Evolutionary conservation across 2,113 vertebrate genomes (phyloP).

Genomic region (Zosterops japonicus): DNA sequence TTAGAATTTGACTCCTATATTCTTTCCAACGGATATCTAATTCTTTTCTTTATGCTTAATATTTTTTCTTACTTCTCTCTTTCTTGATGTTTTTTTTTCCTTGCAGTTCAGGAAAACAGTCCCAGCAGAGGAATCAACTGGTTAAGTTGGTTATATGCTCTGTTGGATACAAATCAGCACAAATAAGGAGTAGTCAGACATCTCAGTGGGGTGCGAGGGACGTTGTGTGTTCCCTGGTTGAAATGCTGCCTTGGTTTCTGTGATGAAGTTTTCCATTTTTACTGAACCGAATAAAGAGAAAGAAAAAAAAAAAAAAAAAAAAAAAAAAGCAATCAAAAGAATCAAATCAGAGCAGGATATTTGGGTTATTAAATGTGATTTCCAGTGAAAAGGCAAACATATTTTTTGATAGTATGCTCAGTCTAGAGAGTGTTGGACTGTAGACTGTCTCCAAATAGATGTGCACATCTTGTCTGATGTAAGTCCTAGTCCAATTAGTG

Average conservation of each 20-base stretch:
- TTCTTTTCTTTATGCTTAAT: background rate
- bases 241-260: background rate
- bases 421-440: background rate
- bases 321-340: background rate
- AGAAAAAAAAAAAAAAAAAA: background rate
- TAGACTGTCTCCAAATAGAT: background rate
- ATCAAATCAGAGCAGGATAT: background rate
- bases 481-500: background rate
- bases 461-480: background rate
- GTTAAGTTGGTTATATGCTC: background rate
- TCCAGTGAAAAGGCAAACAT: background rate
- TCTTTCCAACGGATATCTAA: background rate
- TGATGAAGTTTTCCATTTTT: background rate
- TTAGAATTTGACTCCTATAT: background rate
- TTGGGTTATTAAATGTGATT: background rate
- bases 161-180: background rate
- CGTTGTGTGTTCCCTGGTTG: rapidly evolving
- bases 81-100: background rate
- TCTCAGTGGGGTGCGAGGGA: background rate
- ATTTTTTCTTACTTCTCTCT: background rate
- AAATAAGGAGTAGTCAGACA: background rate
- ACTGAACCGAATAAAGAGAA: background rate
- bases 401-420: background rate
- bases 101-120: background rate
- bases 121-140: background rate